phyloP scores from a whole-genome alignment of 2,888 invertebrate genomes.

The Hanleya hanleyi region DNA sequence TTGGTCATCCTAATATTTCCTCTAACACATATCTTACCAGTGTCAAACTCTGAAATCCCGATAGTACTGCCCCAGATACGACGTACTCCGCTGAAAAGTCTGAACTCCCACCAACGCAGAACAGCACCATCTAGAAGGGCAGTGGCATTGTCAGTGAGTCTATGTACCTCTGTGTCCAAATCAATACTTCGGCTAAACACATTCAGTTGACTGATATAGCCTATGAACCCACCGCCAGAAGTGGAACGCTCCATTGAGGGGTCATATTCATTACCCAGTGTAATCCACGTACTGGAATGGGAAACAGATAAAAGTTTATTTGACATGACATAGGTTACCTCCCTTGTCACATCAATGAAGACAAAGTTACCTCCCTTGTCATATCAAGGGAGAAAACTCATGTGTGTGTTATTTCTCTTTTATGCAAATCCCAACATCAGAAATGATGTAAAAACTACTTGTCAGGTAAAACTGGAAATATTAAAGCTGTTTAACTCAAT shows the following conservation, averaged over 20 bases:
- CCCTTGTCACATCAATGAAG: too few species aligned
- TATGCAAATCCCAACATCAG: too few species aligned
- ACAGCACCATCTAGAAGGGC: conserved; percentile 31
- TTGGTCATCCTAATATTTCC: too few species aligned
- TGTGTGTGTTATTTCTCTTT: too few species aligned
- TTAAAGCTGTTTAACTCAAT: too few species aligned
- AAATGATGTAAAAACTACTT: too few species aligned
- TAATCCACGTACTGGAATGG: conserved; percentile 52
- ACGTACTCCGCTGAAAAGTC: conserved; percentile 32
- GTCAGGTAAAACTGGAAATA: too few species aligned
- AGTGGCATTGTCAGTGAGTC: background rate
- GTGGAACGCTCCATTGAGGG: conserved; percentile 22
- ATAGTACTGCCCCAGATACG: background rate
- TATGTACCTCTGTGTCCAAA: conserved; percentile 41
- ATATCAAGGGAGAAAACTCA: too few species aligned
- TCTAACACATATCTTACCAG: too few species aligned
- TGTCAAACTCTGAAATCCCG: background rate
- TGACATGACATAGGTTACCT: too few species aligned
- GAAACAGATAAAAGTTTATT: too few species aligned
- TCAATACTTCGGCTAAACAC: conserved; percentile 46
- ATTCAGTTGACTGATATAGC: conserved; percentile 57
- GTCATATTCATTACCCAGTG: conserved; percentile 54
- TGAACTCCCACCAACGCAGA: conserved; percentile 51
- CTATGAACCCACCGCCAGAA: conserved; percentile 47
- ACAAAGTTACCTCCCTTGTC: too few species aligned